Base-by-base conservation (phyloP, 2,113 vertebrate species). In the Hydrochoerus hydrochaeris region DNA sequence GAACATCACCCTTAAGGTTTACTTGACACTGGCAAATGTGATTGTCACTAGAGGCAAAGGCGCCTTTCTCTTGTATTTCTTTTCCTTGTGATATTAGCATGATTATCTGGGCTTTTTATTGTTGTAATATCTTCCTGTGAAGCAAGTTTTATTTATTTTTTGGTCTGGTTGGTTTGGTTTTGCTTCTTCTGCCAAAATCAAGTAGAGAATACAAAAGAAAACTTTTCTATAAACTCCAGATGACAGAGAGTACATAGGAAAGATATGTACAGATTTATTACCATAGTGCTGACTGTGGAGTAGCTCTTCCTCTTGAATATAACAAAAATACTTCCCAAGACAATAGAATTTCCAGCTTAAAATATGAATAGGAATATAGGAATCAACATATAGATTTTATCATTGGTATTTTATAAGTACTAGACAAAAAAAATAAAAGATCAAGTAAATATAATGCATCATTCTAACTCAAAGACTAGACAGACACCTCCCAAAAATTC, bases 391-490 rank as follows among this genome's bases (percentile, higher is more conserved):
- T 30, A 41, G 9, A 65, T 95, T 91, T 94, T 90, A 89, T 84
- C 35, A 3, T 32, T 16, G 87, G 6, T 60, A 90, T 82, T 95
- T 96, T 90, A 30, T 88, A 91, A 90, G 32, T 75, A n/a, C 26
- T 75, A 78, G 41, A 77, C 69, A 57, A 44, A 92, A 94, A 95
- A 26, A n/a, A n/a, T 24, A 95, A 81, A 95, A 75, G 28, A 4
- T 38, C 17, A 88, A 41, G 24, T 88, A 90, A 60, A 38, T n/a
- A 49, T 88, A 92, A 69, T 88, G 24, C 73, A 32, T 90, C 19
- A 54, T 88, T 82, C 28, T 85, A 85, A 80, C 57, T 88, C 65
- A 93, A 67, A 92, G 87, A 58, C 1, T 16, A 46, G 26, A 46
- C 28, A 16, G 19, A 77, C 28, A 46, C 26, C 44, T 49, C 30